A percentile compares a stretch with the other conserved stretches of the same genome.
Conservation (phyloP, 2,797 vertebrate species). For the Hippopotamyrus pictus region DNA sequence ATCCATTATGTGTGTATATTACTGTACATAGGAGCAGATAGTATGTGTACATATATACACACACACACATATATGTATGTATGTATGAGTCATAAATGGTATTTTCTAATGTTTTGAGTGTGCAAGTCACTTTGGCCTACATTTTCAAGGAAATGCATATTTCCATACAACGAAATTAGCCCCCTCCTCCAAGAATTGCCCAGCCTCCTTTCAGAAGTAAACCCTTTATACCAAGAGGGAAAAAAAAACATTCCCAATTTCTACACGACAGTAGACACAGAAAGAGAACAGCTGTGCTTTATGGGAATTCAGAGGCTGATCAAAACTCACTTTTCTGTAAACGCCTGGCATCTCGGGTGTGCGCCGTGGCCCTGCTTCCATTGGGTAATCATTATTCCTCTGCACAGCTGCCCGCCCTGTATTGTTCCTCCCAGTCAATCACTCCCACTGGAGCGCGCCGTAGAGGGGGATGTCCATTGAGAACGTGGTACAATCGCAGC, state of each 20-base stretch:
- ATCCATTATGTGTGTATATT: not conserved
- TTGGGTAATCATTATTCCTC: slow-evolving; percentile 35
- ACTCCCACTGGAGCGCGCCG: slow-evolving; percentile 23
- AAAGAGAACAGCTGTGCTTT: slow-evolving; percentile 27
- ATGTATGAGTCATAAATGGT: not conserved
- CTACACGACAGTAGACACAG: not conserved
- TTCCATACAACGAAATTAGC: not conserved
- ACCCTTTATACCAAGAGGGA: not conserved
- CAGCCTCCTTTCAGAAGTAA: slow-evolving; percentile 24
- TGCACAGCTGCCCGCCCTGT: slow-evolving; percentile 34
- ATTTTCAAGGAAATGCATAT: not conserved
- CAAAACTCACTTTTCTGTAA: slow-evolving; percentile 7
- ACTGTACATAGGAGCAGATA: not conserved
- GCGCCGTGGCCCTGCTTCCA: slow-evolving; percentile 31
- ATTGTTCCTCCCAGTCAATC: slow-evolving; percentile 29
- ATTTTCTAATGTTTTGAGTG: not conserved
- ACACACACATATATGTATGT: not conserved
- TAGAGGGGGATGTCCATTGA: slow-evolving; percentile 29
- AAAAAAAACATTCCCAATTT: slow-evolving; percentile 15
- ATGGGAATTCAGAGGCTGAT: not conserved
- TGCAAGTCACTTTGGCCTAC: not conserved
- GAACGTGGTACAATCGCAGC: slow-evolving; percentile 20
- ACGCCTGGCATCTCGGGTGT: slow-evolving; percentile 19
- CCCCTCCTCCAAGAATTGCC: not conserved
- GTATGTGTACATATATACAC: not conserved